Evolutionary conservation across 2,888 invertebrate genomes (phyloP).

Genomic region (Norana najaformis): DNA sequence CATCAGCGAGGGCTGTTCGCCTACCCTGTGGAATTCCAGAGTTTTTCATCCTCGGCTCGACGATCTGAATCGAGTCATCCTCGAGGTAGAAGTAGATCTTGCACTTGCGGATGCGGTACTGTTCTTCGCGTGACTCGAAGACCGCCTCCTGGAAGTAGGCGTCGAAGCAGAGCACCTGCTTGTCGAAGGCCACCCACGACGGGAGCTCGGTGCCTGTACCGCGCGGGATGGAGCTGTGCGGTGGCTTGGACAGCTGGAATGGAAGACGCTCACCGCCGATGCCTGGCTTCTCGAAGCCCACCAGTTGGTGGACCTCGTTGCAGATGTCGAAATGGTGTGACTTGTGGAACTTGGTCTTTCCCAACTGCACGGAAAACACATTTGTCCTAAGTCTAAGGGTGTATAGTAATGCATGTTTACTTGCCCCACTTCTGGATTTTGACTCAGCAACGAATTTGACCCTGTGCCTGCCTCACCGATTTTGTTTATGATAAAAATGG

Average conservation of each 20-base stretch:
- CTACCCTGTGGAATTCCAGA: conserved; percentile 84
- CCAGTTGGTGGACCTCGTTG: conserved; percentile 62
- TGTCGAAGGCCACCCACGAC: conserved; percentile 84
- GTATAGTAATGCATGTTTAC: no score
- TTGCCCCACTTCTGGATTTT: not conserved
- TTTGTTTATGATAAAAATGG: not conserved
- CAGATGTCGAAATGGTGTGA: conserved; percentile 70
- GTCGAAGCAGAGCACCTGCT: conserved; percentile 76
- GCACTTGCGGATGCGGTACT: conserved; percentile 76
- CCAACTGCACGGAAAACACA: conserved; percentile 65
- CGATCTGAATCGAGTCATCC: conserved; percentile 86
- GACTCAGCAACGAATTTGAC: no score
- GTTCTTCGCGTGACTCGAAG: conserved; percentile 73
- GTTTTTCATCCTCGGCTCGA: conserved; percentile 79
- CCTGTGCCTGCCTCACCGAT: not conserved
- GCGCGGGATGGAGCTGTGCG: conserved; percentile 76
- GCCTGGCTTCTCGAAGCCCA: conserved; percentile 70
- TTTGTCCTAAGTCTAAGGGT: not conserved
- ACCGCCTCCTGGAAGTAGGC: conserved; percentile 80
- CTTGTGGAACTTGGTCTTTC: conserved; percentile 70
- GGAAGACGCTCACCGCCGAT: conserved; percentile 68
- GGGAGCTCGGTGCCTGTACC: conserved; percentile 76
- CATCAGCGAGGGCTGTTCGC: conserved; percentile 14
- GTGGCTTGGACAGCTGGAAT: conserved; percentile 66
- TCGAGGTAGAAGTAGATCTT: conserved; percentile 85